Conservation (phyloP, 1,140 invertebrate genomes). For the Diorhabda carinulata region DNA sequence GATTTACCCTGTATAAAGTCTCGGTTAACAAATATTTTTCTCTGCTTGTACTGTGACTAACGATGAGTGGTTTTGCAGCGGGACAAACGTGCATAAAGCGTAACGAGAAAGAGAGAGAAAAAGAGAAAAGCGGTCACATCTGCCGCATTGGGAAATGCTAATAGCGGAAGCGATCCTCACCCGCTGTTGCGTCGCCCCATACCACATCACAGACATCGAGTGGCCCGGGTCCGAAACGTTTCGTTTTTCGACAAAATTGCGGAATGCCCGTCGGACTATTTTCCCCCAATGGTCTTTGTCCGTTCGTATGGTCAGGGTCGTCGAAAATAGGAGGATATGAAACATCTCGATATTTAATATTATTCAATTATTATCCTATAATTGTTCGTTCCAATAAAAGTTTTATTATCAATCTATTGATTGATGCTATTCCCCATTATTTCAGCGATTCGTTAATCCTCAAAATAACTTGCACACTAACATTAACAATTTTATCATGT, state of each 20-base stretch:
- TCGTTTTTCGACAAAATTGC: conserved; percentile 2
- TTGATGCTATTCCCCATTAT: too few relatives aligned
- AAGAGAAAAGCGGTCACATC: conserved; percentile 16
- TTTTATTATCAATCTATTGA: too few relatives aligned
- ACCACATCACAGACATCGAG: background rate
- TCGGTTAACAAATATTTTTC: too few relatives aligned
- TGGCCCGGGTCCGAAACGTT: conserved; percentile 14
- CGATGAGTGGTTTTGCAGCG: background rate
- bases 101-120: background rate
- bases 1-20: too few relatives aligned
- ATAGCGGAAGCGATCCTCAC: conserved; percentile 20
- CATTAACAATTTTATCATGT: too few relatives aligned
- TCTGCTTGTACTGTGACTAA: background rate
- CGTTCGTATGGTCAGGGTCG: background rate
- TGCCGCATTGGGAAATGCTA: conserved; percentile 23
- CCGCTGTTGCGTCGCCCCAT: conserved; percentile 15
- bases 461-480: too few relatives aligned
- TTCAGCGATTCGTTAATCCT: too few relatives aligned
- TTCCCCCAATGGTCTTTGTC: background rate
- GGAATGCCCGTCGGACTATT: conserved; percentile 3
- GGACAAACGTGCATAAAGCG: background rate
- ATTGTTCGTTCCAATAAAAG: too few relatives aligned
- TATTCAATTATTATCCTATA: too few relatives aligned
- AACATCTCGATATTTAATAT: too few relatives aligned
- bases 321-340: background rate